Percentiles rank a stretch among this genome's conserved stretches.
Evolutionary conservation across 2,888 invertebrate genomes (phyloP).

Genomic region (Chymomyza fuscimana): DNA sequence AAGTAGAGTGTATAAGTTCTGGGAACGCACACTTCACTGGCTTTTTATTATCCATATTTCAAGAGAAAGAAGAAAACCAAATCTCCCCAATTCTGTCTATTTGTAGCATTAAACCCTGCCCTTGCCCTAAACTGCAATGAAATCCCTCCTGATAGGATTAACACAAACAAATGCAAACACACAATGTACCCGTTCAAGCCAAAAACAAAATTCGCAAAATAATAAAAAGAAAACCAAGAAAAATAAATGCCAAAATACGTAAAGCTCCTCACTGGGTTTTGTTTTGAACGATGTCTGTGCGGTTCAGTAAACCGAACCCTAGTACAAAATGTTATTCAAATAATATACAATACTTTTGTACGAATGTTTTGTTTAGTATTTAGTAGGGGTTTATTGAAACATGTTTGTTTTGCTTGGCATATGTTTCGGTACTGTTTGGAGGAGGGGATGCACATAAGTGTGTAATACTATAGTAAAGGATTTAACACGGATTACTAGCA

Average conservation of each 20-base stretch:
- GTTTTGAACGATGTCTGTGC: not conserved
- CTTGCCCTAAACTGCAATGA: not conserved
- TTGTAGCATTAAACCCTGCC: not conserved
- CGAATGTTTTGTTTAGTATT: not conserved
- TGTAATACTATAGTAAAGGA: not conserved
- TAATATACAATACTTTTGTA: not conserved
- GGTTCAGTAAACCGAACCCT: not conserved
- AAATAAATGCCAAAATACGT: conserved; percentile 37
- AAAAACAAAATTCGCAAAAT: not conserved
- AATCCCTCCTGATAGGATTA: not conserved
- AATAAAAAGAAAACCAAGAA: conserved; percentile 14
- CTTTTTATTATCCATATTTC: not conserved
- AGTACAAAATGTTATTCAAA: not conserved
- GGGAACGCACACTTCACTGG: not conserved
- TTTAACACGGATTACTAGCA: not conserved
- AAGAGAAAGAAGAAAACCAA: not conserved
- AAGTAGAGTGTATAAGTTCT: not conserved
- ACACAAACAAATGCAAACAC: not conserved
- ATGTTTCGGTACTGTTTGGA: not conserved
- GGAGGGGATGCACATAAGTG: not conserved
- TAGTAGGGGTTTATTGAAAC: not conserved
- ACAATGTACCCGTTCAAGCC: not conserved
- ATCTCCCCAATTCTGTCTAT: not conserved
- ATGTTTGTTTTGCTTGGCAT: not conserved
- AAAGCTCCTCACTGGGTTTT: conserved; percentile 20